Base-by-base conservation (phyloP, 1,140 invertebrate genomes). In the Drosophila ogumai region DNA sequence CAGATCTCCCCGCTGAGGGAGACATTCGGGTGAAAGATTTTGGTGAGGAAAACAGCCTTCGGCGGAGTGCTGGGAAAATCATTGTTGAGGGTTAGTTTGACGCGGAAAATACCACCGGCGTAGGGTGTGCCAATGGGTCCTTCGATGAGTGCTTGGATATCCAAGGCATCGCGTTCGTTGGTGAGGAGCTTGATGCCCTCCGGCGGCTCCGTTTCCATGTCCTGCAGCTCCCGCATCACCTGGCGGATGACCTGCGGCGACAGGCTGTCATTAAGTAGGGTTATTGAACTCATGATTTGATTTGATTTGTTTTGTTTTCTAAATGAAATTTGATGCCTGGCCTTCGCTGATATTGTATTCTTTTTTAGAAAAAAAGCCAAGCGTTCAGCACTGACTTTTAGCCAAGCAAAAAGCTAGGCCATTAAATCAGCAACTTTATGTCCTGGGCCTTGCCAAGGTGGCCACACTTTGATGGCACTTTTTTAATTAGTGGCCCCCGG, bases 1-100 rank as follows among this genome's bases (percentile, higher is more conserved):
- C 98, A 99, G 91, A 99, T 99, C 93, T 99, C 98, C 43, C 98
- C 98, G 94, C 96, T 97, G 81, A 95, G 95, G 8, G 98, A 96
- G 78, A 99, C 98, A 95, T 99, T 99, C 28, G 98, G 98, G 93
- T 99, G 98, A 94, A 99, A 99, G 85, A 99, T 98, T 94, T 98
- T 98, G 54, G 98, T 99, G 38, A 98, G 93, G 93, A 99, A 99
- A 93, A 96, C 98, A 32, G 98, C 98, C 93, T 98, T 98, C n/a
- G 98, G 98, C 72, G 98, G 98, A 82, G 96, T 95, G 81, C 96
- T 94, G 15, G 98, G 98, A 93, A 98, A 99, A 92, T 98, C 97
- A 94, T 98, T 98, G 2, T 97, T 97, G 8, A 99, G 94, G 57
- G 96, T 96, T 68, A 99, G 93, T 93, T 98, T 98, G 63, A 99